Evolutionary conservation across 2,113 vertebrate genomes (phyloP).

Genomic region (Lophochroa leadbeateri): DNA sequence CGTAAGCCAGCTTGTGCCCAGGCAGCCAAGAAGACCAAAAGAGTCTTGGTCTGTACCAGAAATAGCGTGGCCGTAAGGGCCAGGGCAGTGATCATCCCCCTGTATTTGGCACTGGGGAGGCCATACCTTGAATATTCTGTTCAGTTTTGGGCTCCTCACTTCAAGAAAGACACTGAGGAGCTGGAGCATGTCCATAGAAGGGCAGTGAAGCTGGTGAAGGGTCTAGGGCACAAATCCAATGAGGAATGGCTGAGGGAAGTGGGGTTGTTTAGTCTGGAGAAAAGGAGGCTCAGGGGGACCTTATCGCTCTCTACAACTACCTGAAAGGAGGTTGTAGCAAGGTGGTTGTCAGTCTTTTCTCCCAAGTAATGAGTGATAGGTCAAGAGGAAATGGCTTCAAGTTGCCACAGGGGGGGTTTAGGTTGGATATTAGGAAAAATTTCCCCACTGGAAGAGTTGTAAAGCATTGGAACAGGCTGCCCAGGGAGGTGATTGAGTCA

Average conservation of each 20-base stretch:
- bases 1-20: not conserved
- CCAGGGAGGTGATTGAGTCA: not conserved
- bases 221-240: not conserved
- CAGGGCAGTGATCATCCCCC: not conserved
- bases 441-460: not conserved
- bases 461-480: not conserved
- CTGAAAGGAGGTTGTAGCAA: not conserved
- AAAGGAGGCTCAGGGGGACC: not conserved
- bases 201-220: not conserved
- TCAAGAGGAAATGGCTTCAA: not conserved
- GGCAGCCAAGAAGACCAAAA: not conserved
- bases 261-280: not conserved
- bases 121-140: not conserved
- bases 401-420: not conserved
- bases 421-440: not conserved
- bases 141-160: not conserved
- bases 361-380: not conserved
- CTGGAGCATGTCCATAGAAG: not conserved
- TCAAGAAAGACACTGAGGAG: not conserved
- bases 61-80: not conserved
- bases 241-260: not conserved
- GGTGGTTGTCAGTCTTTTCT: not conserved
- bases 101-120: accelerated
- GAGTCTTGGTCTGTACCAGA: not conserved
- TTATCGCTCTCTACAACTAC: accelerated